Percentiles rank a stretch among this genome's conserved stretches.
phyloP scores from a whole-genome alignment of 2,888 invertebrate genomes.

The Xiphydria camelus region DNA sequence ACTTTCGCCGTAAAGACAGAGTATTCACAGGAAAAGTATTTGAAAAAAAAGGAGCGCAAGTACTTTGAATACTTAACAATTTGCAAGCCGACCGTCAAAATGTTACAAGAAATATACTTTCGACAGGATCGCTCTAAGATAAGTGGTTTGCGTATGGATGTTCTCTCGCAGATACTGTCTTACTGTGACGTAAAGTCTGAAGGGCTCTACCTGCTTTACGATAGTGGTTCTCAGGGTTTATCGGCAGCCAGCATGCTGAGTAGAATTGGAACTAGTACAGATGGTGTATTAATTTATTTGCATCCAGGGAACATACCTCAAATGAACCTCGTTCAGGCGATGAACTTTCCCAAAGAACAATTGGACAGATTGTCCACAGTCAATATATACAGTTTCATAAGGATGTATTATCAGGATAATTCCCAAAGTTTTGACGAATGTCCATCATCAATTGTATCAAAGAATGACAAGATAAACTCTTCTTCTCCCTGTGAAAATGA shows the following conservation, averaged over 20 bases:
- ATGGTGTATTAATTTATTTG: constrained; percentile 72
- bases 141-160: constrained; percentile 80
- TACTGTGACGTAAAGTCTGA: constrained; percentile 79
- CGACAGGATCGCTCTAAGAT: constrained; percentile 76
- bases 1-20: constrained; percentile 90
- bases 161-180: constrained; percentile 84
- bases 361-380: constrained; percentile 72
- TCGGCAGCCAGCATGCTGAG: constrained; percentile 82
- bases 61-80: constrained; percentile 84
- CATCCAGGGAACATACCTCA: constrained; percentile 83
- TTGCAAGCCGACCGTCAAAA: constrained; percentile 76
- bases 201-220: constrained; percentile 81
- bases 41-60: constrained; percentile 93
- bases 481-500: too few species aligned
- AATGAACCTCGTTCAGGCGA: constrained; percentile 75
- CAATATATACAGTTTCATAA: constrained; percentile 75
- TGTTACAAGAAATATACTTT: constrained; percentile 85
- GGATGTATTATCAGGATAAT: constrained; percentile 66
- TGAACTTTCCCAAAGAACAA: constrained; percentile 78
- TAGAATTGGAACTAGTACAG: constrained; percentile 69
- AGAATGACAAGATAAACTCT: too few species aligned
- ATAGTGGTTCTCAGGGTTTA: constrained; percentile 86
- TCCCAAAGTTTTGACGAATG: background rate
- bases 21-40: constrained; percentile 91
- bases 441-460: too few species aligned